Percentiles rank a stretch among this genome's conserved stretches.
phyloP scores from a whole-genome alignment of 2,113 vertebrate species.

The Upupa epops region DNA sequence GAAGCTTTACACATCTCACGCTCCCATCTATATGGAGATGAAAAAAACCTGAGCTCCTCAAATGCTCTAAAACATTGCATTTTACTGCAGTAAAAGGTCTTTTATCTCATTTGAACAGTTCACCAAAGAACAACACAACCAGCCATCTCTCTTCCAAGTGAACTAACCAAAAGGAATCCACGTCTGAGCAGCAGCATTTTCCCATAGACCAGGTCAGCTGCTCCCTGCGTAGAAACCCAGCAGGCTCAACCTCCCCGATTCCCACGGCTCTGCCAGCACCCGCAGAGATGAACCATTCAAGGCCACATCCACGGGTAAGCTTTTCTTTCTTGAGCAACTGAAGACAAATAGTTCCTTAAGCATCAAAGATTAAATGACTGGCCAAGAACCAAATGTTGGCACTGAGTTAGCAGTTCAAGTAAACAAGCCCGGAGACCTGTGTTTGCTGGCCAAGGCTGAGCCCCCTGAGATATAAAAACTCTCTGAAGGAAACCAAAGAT shows the following conservation, averaged over 20 bases:
- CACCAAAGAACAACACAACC: background rate
- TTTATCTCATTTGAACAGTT: background rate
- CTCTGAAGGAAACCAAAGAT: background rate
- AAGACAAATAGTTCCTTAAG: slow-evolving; percentile 42
- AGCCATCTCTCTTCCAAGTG: background rate
- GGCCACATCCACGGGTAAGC: background rate
- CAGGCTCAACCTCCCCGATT: background rate
- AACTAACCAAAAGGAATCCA: background rate
- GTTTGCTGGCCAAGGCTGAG: background rate
- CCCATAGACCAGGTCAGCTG: slow-evolving; percentile 3
- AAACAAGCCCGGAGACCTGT: background rate
- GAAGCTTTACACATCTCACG: background rate
- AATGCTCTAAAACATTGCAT: background rate
- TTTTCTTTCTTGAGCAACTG: slow-evolving; percentile 42
- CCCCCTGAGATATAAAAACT: background rate
- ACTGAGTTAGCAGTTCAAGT: background rate
- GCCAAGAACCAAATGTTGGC: slow-evolving; percentile 42
- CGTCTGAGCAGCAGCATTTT: slow-evolving; percentile 9
- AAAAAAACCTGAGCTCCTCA: background rate
- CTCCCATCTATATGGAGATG: background rate
- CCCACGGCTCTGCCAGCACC: background rate
- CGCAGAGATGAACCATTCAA: background rate
- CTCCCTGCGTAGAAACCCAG: background rate
- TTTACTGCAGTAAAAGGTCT: background rate
- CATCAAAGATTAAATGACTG: slow-evolving; percentile 40